phyloP scores from a whole-genome alignment of 2,888 invertebrate genomes.

The Oxytorus armatus region DNA sequence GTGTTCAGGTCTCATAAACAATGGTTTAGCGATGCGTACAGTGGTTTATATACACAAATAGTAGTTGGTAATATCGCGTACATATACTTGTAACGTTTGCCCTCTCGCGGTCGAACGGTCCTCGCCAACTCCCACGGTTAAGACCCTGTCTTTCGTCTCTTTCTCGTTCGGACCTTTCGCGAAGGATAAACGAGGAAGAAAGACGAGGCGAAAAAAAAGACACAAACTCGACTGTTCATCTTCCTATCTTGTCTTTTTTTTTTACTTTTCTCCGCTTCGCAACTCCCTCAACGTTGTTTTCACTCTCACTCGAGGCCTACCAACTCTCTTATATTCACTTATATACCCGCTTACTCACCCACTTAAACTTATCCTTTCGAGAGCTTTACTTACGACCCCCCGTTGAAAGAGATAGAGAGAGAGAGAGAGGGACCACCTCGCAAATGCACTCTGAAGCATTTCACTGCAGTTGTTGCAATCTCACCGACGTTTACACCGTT shows the following conservation, averaged over 20 bases:
- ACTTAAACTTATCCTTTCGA: slow-evolving; percentile 74
- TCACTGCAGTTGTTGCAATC: slow-evolving; percentile 67
- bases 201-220: slow-evolving; percentile 27
- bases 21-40: slow-evolving; percentile 78
- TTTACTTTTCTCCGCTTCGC: slow-evolving; percentile 42
- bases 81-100: slow-evolving; percentile 29
- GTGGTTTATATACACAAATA: slow-evolving; percentile 31
- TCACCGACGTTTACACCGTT: slow-evolving; percentile 77
- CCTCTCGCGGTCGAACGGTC: slow-evolving; percentile 59
- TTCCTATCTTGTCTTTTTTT: slow-evolving; percentile 22
- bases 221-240: slow-evolving; percentile 35
- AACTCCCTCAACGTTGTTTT: slow-evolving; percentile 42
- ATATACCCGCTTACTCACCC: slow-evolving; percentile 74
- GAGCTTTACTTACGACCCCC: slow-evolving; percentile 77
- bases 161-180: slow-evolving; percentile 41
- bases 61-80: slow-evolving; percentile 44
- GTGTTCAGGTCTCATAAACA: slow-evolving; percentile 80
- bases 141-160: slow-evolving; percentile 56
- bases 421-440: slow-evolving; percentile 9
- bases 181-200: slow-evolving; percentile 38
- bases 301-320: slow-evolving; percentile 65
- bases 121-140: slow-evolving; percentile 79
- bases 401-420: slow-evolving; percentile 43
- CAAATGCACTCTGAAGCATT: slow-evolving; percentile 61
- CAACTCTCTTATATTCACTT: slow-evolving; percentile 71